phyloP scores from a whole-genome alignment of 2,113 vertebrate genomes.

The Willisornis vidua region DNA sequence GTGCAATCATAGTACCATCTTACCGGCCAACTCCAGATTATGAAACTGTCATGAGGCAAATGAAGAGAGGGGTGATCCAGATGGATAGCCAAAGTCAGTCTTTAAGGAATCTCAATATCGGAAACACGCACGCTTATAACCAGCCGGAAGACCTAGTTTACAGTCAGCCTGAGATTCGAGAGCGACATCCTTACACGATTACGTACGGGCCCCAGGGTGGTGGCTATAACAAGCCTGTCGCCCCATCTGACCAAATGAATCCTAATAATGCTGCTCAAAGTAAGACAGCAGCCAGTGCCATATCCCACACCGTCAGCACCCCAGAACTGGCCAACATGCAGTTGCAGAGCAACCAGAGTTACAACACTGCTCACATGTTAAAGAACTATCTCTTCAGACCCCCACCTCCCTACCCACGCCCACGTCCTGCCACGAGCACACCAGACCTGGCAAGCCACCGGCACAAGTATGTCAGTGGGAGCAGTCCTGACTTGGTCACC shows the following conservation, averaged over 20 bases:
- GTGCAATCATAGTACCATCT: conserved; percentile 93
- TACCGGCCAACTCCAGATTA: conserved; percentile 96
- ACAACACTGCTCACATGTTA: conserved; percentile 81
- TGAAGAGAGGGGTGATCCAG: conserved; percentile 83
- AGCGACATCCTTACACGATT: conserved; percentile 80
- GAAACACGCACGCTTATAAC: conserved; percentile 89
- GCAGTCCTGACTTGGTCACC: conserved; percentile 92
- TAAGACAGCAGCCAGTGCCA: conserved; percentile 79
- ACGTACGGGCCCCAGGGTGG: conserved; percentile 78
- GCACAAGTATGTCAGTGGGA: conserved; percentile 87
- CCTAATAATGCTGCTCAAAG: conserved; percentile 39
- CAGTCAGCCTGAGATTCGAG: conserved; percentile 94
- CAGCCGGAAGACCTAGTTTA: conserved; percentile 92
- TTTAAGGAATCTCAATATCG: conserved; percentile 92
- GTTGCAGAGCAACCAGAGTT: conserved; percentile 77
- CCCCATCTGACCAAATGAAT: conserved; percentile 71
- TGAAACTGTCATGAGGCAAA: conserved; percentile 93
- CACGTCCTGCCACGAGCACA: conserved; percentile 93
- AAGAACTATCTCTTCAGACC: conserved; percentile 88
- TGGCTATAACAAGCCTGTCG: conserved; percentile 81
- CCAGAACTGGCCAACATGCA: conserved; percentile 91
- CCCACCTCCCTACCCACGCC: conserved; percentile 89
- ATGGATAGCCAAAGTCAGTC: conserved; percentile 92
- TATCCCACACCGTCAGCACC: conserved; percentile 96
- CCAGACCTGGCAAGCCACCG: conserved; percentile 94